Evolutionary conservation across 2,888 invertebrate species (phyloP).

Genomic region (Noctua pronuba): DNA sequence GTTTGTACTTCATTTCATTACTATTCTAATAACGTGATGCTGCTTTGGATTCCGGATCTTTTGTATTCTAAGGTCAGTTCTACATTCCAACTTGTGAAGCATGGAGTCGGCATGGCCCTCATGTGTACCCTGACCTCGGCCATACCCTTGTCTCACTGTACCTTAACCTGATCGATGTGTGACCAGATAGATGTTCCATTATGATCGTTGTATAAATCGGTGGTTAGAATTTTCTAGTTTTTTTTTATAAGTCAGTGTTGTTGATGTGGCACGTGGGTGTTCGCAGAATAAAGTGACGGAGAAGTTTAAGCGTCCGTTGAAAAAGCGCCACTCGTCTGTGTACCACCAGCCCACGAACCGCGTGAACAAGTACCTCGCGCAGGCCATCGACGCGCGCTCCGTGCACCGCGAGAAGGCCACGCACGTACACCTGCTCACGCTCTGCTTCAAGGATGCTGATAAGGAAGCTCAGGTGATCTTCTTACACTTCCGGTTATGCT

Average conservation of each 20-base stretch:
- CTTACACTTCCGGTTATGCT: neutral
- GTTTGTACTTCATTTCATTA: constrained; percentile 81
- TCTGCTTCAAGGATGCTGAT: constrained; percentile 95
- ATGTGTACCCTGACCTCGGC: constrained; percentile 77
- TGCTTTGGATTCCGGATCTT: constrained; percentile 89
- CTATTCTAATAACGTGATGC: constrained; percentile 88
- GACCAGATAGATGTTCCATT: constrained; percentile 62
- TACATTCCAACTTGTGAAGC: constrained; percentile 79
- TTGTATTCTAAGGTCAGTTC: constrained; percentile 89
- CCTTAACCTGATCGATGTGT: constrained; percentile 66
- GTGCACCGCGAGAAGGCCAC: constrained; percentile 97
- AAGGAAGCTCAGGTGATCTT: constrained; percentile 93
- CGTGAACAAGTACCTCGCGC: constrained; percentile 97
- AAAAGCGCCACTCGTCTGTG: constrained; percentile 96
- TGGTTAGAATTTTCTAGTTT: constrained; percentile 65
- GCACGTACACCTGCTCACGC: constrained; percentile 95
- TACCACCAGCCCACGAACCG: constrained; percentile 97
- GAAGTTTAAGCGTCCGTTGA: constrained; percentile 96
- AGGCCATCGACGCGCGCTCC: constrained; percentile 97
- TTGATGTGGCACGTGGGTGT: constrained; percentile 72
- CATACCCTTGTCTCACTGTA: constrained; percentile 62
- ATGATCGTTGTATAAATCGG: constrained; percentile 66
- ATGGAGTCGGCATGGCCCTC: constrained; percentile 87
- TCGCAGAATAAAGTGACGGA: constrained; percentile 96
- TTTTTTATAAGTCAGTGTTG: constrained; percentile 53